Evolutionary conservation across 2,888 invertebrate species (phyloP).

Genomic region (Bombyx huttoni): DNA sequence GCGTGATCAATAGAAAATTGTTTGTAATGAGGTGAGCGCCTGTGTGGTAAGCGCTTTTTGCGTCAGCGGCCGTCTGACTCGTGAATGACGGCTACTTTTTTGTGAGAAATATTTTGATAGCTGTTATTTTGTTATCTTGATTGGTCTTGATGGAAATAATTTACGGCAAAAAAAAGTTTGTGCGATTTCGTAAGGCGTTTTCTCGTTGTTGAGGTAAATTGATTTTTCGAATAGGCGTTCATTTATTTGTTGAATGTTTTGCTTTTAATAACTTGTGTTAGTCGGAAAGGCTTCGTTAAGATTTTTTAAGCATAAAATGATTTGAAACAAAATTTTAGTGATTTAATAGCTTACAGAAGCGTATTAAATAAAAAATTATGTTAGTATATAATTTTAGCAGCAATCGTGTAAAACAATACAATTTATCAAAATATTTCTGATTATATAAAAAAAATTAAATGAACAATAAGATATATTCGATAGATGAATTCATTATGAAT

Average conservation of each 20-base stretch:
- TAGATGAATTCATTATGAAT: too few species aligned
- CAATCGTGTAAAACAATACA: too few species aligned
- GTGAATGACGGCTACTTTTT: conserved; percentile 21
- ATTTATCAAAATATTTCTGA: too few species aligned
- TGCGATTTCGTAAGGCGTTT: neutral
- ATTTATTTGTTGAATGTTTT: neutral
- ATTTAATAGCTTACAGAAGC: too few species aligned
- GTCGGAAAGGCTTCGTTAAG: too few species aligned
- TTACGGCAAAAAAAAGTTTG: neutral
- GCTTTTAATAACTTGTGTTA: neutral
- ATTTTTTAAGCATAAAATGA: too few species aligned
- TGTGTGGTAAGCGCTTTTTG: conserved; percentile 30
- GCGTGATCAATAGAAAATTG: conserved; percentile 47
- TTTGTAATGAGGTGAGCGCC: conserved; percentile 31
- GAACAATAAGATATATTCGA: too few species aligned
- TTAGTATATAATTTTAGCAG: too few species aligned
- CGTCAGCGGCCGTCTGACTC: conserved; percentile 10
- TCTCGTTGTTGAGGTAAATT: neutral
- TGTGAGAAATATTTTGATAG: conserved; percentile 22
- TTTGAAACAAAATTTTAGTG: too few species aligned
- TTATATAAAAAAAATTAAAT: too few species aligned
- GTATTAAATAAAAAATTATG: too few species aligned
- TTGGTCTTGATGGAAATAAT: conserved; percentile 10
- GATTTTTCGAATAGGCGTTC: neutral
- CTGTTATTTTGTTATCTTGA: conserved; percentile 22